These are phyloP conservation scores for Rhimphoctona megacephalus DNA, from an alignment of 2,888 invertebrate genomes.

Conservation along the genomic window DNA sequence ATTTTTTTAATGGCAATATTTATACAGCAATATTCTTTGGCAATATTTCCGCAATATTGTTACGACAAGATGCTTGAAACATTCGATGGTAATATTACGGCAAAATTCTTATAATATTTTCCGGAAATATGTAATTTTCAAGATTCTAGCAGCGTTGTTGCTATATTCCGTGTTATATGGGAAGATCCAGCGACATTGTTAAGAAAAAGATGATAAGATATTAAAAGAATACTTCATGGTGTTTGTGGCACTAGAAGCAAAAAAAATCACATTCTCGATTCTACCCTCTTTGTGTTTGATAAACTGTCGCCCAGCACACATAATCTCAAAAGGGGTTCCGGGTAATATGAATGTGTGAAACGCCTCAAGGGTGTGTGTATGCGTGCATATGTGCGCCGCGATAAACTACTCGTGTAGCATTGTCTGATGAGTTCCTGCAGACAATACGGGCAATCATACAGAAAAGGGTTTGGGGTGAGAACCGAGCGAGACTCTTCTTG, in stretches of 20 bases:
- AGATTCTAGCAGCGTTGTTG: too few relatives aligned
- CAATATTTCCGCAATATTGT: too few relatives aligned
- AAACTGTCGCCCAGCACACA: conserved; percentile 16
- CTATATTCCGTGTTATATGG: too few relatives aligned
- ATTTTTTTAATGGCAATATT: too few relatives aligned
- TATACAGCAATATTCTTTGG: too few relatives aligned
- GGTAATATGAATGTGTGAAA: conserved; percentile 11
- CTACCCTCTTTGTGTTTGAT: background rate
- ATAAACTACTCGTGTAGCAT: conserved; percentile 67
- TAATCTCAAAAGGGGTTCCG: conserved; percentile 58
- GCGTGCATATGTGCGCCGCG: conserved; percentile 44
- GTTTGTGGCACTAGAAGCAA: background rate
- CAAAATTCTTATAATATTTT: too few relatives aligned
- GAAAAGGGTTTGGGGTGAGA: conserved; percentile 60
- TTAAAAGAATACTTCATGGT: background rate
- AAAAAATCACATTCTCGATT: conserved; percentile 19
- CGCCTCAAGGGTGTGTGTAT: conserved; percentile 9
- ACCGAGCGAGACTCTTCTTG: conserved; percentile 59
- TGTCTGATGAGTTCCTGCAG: conserved; percentile 66
- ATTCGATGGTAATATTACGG: too few relatives aligned
- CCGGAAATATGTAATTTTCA: too few relatives aligned
- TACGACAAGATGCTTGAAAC: too few relatives aligned
- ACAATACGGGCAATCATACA: conserved; percentile 73
- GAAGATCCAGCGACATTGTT: background rate
- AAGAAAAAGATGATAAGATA: background rate